Base-by-base conservation (phyloP, 1,140 invertebrate species). In the Cryptotermes secundus region DNA sequence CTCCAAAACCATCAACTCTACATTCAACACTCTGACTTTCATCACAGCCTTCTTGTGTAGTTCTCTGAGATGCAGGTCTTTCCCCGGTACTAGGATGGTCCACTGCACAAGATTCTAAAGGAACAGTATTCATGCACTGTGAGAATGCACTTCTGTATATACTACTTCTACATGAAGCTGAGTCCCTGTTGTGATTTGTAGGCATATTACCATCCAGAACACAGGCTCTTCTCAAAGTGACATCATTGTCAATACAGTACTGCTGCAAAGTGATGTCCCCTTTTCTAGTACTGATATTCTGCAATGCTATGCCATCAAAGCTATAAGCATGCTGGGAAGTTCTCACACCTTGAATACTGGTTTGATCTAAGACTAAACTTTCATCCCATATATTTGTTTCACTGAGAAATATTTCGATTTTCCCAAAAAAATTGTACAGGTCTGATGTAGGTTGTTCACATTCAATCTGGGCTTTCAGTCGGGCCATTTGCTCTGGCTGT, bases 381-480 rank as follows among this genome's bases (percentile, higher is more conserved):
- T 53, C 26, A 84, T 34, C 31, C 59, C 31, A 45, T 26, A 14
- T 65, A 80, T 45, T 42, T 84, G 31, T 14, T 31, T 79, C 84
- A 82, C 31, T 83, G 83, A 53, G 85, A 36, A 85, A 90, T 19
- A 93, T 89, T 85, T 93, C 91, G 22, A 94, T 87, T 53, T 92
- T 92, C 3, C 96, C 96, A 86, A 94, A 92, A 88, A 97, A 97
- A 2, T 91, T 93, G 87, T 97, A 97, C 3, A 97, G 89, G 89
- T 97, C 94, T 1, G 94, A 90, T 38, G 92, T 89, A 0, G 94
- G 93, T 79, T 92, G 89, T 82, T 95, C 93, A 83, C 94, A 94
- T 82, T 94, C 94, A 26, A 97, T 93, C 12, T 91, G 88, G 81
- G 94, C 94, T 80, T 92, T 88, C 65, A 93, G 87, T 4, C 87